A percentile compares a stretch with the other conserved stretches of the same genome.
These are phyloP conservation scores for Mycetomoellerius zeteki DNA, from an alignment of 1,140 invertebrate genomes.

Conservation along the genomic window DNA sequence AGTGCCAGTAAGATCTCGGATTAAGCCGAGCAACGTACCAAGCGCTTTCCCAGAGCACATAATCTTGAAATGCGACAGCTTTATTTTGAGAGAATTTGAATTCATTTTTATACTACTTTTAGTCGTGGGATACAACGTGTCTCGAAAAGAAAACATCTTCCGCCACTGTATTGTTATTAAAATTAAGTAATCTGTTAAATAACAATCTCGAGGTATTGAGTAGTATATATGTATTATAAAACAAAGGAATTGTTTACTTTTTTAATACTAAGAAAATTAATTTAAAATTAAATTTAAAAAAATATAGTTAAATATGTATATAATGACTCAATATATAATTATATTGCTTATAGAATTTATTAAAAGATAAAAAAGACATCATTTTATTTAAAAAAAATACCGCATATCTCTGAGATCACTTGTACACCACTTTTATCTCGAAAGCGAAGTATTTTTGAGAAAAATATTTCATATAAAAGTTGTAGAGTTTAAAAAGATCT, in stretches of 20 bases:
- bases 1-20: constrained; percentile 64
- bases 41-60: constrained; percentile 62
- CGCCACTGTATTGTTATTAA: not conserved
- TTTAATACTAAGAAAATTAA: not conserved
- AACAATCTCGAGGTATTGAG: not conserved
- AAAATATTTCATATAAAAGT: no score
- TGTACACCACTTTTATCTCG: no score
- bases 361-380: not conserved
- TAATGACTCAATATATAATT: not conserved
- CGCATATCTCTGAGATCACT: no score
- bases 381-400: not conserved
- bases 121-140: not conserved
- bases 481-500: no score
- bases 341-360: not conserved
- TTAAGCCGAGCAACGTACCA: constrained; percentile 72
- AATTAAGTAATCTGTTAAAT: constrained; percentile 7
- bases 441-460: no score
- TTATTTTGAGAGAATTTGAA: constrained; percentile 62
- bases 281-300: no score
- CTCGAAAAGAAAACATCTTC: not conserved
- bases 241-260: not conserved
- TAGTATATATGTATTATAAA: no score
- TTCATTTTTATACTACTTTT: constrained; percentile 50
- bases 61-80: constrained; percentile 64
- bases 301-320: not conserved